These are phyloP conservation scores for Harpalus rufipes DNA, from an alignment of 2,888 invertebrate species.

Conservation along the genomic window DNA sequence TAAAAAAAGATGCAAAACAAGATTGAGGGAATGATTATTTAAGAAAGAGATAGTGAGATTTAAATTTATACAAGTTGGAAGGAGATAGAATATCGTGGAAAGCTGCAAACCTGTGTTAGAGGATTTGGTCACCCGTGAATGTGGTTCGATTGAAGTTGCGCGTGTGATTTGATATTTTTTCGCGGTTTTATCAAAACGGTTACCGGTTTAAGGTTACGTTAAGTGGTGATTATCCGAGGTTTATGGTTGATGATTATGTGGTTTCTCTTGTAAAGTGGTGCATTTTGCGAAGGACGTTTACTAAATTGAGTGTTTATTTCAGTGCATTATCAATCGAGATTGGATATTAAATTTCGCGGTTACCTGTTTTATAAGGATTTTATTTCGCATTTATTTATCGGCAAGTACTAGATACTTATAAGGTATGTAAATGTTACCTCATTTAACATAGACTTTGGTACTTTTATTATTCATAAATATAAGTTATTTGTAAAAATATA, in stretches of 20 bases:
- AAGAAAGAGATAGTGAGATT: constrained; percentile 35
- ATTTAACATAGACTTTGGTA: background rate
- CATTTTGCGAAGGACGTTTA: constrained; percentile 48
- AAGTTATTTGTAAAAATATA: background rate
- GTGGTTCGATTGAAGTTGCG: constrained; percentile 52
- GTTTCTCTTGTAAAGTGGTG: constrained; percentile 40
- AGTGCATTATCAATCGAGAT: constrained; percentile 25
- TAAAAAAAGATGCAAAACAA: constrained; percentile 44
- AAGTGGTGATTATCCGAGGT: constrained; percentile 60
- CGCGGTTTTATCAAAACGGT: constrained; percentile 64
- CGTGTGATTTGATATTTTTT: constrained; percentile 64
- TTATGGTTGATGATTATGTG: constrained; percentile 54
- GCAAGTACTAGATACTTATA: background rate
- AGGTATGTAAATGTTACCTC: background rate
- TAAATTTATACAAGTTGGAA: constrained; percentile 2
- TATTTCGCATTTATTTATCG: constrained; percentile 7
- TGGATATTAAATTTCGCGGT: constrained; percentile 43
- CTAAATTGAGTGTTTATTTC: constrained; percentile 59
- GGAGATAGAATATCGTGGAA: constrained; percentile 23
- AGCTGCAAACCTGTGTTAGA: constrained; percentile 25
- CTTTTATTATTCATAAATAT: background rate
- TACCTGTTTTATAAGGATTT: constrained; percentile 21
- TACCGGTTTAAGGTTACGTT: constrained; percentile 57
- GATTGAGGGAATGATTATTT: constrained; percentile 21
- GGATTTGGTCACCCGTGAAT: constrained; percentile 53